Conservation (phyloP, 2,888 invertebrate genomes). For the Caenorhabditis sp. region DNA sequence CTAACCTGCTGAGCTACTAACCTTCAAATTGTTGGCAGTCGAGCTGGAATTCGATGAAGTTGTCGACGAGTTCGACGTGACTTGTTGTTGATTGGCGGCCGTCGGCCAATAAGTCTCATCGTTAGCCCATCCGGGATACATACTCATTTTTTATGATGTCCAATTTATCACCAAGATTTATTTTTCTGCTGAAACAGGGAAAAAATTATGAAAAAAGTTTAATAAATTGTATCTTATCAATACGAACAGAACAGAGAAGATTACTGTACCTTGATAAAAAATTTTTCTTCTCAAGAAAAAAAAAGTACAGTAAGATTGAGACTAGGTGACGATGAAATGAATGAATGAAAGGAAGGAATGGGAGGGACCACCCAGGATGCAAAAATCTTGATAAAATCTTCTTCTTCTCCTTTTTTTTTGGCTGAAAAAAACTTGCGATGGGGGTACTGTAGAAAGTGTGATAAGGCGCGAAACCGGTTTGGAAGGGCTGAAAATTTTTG, state of each 20-base stretch:
- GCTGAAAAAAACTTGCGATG: not conserved
- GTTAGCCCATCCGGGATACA: slow-evolving; percentile 48
- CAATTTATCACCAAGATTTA: not conserved
- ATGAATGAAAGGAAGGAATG: slow-evolving; percentile 1
- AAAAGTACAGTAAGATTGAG: too few species aligned
- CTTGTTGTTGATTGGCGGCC: slow-evolving; percentile 1
- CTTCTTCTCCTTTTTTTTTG: not conserved
- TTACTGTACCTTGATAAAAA: not conserved
- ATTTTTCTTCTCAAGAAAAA: too few species aligned
- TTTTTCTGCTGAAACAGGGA: not conserved
- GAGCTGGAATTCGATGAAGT: slow-evolving; percentile 25
- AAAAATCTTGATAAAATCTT: not conserved
- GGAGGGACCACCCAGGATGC: not conserved
- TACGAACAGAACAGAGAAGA: not conserved
- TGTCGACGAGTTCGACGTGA: slow-evolving; percentile 16
- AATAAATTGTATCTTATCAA: too few species aligned
- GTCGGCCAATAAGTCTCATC: slow-evolving; percentile 45
- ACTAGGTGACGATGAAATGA: not conserved
- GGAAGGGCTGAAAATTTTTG: not conserved
- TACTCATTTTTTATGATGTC: slow-evolving; percentile 14
- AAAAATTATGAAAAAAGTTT: too few species aligned
- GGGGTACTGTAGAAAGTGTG: not conserved
- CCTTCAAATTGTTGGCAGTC: slow-evolving; percentile 35
- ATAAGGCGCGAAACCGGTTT: not conserved
- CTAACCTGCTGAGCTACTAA: too few species aligned